These are phyloP conservation scores for Sinhomidia bicolor DNA, from an alignment of 2,888 invertebrate genomes.

Conservation along the genomic window DNA sequence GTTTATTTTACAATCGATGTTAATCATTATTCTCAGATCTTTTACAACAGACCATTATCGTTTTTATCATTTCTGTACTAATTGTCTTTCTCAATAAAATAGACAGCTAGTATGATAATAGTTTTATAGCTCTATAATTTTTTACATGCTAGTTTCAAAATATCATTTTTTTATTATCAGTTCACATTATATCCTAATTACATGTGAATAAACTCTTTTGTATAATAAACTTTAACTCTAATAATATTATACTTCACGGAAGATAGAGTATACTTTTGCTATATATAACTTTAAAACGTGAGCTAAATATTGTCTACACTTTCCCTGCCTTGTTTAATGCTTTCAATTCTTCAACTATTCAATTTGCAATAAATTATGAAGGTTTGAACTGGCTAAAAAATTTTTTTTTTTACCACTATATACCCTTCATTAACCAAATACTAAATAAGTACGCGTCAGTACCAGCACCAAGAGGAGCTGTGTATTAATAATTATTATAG, in stretches of 20 bases:
- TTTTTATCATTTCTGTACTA: neutral
- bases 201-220: neutral
- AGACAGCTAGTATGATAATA: neutral
- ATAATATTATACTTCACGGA: neutral
- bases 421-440: neutral
- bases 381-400: neutral
- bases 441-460: too few relatives aligned
- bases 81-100: neutral
- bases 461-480: neutral
- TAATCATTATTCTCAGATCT: too few relatives aligned
- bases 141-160: neutral
- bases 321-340: neutral
- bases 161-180: neutral
- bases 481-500: neutral
- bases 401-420: neutral
- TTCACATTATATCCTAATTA: neutral
- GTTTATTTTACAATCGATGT: neutral
- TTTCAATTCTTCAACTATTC: neutral
- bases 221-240: neutral
- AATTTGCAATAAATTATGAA: too few relatives aligned
- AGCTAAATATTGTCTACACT: slow-evolving; percentile 25
- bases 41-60: neutral
- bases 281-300: neutral
- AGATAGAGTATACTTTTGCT: neutral
- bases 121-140: neutral